Base-by-base conservation (phyloP, 1,140 invertebrate species). In the Drosophila orena region DNA sequence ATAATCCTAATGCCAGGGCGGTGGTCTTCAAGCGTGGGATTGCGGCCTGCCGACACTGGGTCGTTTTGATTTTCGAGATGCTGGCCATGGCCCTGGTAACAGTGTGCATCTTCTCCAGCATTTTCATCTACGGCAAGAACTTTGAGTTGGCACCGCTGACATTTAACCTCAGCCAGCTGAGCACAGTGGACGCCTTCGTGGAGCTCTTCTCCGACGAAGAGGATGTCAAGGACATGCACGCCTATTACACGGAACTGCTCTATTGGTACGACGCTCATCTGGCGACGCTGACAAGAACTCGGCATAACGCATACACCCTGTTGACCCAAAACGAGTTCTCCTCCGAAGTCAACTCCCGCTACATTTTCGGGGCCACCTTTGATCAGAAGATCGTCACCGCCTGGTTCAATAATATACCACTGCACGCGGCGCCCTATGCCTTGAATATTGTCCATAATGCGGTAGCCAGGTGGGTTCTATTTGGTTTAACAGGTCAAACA, bases 371-470 rank as follows among this genome's bases (percentile, higher is more conserved):
- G 1, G 81, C 62, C 0, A 71, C 85, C 0, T 68, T 89, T 20
- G 50, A 27, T 1, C 0, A 11, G 3, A 24, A 61, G 0, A 3
- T 5, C 0, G 58, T 86, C 3, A 86, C 74, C 15, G 69, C 75
- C 11, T 89, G 84, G 84, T 89, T 75, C 15, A 89, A 85, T 17
- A 85, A 78, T 40, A 61, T 90, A 44, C 84, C 77, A 0, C 43
- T 89, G 7, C 84, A 89, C 44, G 4, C 70, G 7, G 77, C 69
- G 0, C 80, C 84, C 4, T 78, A 52, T 59, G 53, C 47, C 12
- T 37, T 89, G 1, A 89, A 90, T 52, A 12, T 65, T 12, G 49
- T 90, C 7, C 80, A 89, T 44, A 89, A 89, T 62, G 77, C 88
- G 10, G 12, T 89, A n/a, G 85, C 74, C 10, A 66, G 74, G 84